phyloP scores from a whole-genome alignment of 2,113 vertebrate species.

The Colaptes auratus region DNA sequence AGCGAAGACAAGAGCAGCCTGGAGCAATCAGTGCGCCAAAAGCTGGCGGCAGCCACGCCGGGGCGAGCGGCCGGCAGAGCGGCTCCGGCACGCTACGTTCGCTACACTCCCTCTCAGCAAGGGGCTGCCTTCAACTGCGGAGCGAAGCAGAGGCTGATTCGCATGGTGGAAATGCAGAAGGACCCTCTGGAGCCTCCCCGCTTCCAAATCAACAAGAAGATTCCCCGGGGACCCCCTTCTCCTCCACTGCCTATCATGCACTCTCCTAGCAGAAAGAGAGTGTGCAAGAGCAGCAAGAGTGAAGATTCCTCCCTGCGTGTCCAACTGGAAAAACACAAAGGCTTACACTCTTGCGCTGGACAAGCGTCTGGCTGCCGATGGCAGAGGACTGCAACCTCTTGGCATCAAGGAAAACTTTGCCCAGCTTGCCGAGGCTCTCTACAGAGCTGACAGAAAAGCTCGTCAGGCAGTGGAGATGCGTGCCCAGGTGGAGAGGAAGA shows the following conservation, averaged over 20 bases:
- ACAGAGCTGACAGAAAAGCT: constrained; percentile 98
- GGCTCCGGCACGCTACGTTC: too few species aligned
- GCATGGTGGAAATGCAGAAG: too few species aligned
- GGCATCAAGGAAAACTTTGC: constrained; percentile 99
- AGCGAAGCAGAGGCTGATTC: too few species aligned
- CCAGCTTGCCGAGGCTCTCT: constrained; percentile 95
- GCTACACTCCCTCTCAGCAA: too few species aligned
- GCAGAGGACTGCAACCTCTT: constrained; percentile 93
- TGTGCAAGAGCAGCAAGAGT: constrained; percentile 97
- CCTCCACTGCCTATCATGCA: constrained; percentile 98
- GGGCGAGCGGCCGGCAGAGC: too few species aligned
- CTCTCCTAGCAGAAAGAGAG: constrained; percentile 99
- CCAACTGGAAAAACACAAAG: constrained; percentile 99
- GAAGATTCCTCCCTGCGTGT: constrained; percentile 99
- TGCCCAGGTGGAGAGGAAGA: constrained; percentile 98
- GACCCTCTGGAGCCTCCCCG: too few species aligned
- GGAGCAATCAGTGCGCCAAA: constrained; percentile 94
- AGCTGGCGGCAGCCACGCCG: too few species aligned
- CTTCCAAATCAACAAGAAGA: too few species aligned
- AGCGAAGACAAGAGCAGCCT: constrained; percentile 93
- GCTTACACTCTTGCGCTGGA: constrained; percentile 98
- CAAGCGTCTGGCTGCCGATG: constrained; percentile 95
- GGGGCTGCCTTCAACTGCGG: too few species aligned
- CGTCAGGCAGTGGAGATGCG: constrained; percentile 98
- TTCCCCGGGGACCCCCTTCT: too few species aligned